phyloP scores from a whole-genome alignment of 30 jellyfish, hydroid and myxozoan species.

The Catostylus mosaicus region DNA sequence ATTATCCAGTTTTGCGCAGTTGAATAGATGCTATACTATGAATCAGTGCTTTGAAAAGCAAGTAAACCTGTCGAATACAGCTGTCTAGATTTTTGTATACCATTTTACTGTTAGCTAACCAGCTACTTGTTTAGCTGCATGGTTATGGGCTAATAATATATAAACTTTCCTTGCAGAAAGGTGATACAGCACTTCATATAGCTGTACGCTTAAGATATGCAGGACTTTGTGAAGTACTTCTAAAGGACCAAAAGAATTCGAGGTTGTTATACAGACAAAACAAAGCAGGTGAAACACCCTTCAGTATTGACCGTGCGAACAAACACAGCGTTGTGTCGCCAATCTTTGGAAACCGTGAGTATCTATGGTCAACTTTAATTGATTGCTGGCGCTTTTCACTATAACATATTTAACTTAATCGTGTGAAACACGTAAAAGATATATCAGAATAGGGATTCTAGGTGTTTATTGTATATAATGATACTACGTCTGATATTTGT shows the following conservation, averaged over 20 bases:
- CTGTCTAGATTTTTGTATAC: neutral
- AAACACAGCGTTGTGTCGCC: slow-evolving; percentile 81
- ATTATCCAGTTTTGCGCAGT: too few species aligned
- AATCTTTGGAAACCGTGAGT: slow-evolving; percentile 82
- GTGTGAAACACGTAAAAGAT: too few species aligned
- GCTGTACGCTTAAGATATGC: slow-evolving; percentile 82
- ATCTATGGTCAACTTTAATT: neutral
- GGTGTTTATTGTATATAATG: too few species aligned
- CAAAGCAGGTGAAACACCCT: slow-evolving; percentile 94
- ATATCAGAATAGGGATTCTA: too few species aligned
- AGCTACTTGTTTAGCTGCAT: neutral
- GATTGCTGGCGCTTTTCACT: too few species aligned
- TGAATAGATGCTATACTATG: too few species aligned
- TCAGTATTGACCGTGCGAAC: slow-evolving; percentile 78
- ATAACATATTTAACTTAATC: too few species aligned
- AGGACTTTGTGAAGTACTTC: slow-evolving; percentile 89
- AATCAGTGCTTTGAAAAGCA: too few species aligned
- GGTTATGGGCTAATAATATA: neutral
- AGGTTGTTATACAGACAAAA: slow-evolving; percentile 70
- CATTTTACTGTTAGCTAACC: neutral
- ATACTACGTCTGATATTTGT: too few species aligned
- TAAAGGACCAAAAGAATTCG: slow-evolving; percentile 78
- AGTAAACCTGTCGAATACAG: too few species aligned
- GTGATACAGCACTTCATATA: slow-evolving; percentile 95
- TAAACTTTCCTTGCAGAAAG: slow-evolving; percentile 63